Conservation (phyloP, 1,140 invertebrate species). For the Pomacea maculata region DNA sequence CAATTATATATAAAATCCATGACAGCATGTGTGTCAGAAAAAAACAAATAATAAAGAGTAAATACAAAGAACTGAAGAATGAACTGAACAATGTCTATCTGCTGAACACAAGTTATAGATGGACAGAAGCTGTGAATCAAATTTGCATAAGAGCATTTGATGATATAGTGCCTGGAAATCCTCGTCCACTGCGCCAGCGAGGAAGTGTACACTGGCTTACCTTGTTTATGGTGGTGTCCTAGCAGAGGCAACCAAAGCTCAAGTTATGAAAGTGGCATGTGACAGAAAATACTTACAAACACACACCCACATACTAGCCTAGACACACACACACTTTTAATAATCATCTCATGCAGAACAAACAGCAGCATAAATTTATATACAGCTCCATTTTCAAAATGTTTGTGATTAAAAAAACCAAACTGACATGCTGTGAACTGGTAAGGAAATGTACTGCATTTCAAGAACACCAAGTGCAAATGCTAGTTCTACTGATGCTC, state of each 20-base stretch:
- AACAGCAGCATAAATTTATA: neutral
- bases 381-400: neutral
- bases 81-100: too few species aligned
- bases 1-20: too few species aligned
- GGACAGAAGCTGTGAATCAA: too few species aligned
- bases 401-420: neutral
- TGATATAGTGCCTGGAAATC: conserved; percentile 1
- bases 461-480: too few species aligned
- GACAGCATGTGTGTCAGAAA: neutral
- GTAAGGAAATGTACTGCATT: too few species aligned
- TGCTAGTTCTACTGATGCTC: too few species aligned
- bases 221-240: conserved; percentile 25
- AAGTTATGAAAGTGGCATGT: conserved; percentile 5
- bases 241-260: conserved; percentile 21
- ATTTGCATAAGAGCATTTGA: neutral
- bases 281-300: neutral
- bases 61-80: neutral
- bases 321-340: conserved; percentile 2
- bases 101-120: neutral
- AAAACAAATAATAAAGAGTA: neutral
- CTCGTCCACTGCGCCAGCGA: conserved; percentile 19
- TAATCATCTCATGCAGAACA: conserved; percentile 3
- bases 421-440: too few species aligned
- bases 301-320: neutral
- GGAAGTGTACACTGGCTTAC: conserved; percentile 15